Percentiles rank a stretch among this genome's conserved stretches.
Conservation (phyloP, 2,113 vertebrate species). For the Glaucomys volans region DNA sequence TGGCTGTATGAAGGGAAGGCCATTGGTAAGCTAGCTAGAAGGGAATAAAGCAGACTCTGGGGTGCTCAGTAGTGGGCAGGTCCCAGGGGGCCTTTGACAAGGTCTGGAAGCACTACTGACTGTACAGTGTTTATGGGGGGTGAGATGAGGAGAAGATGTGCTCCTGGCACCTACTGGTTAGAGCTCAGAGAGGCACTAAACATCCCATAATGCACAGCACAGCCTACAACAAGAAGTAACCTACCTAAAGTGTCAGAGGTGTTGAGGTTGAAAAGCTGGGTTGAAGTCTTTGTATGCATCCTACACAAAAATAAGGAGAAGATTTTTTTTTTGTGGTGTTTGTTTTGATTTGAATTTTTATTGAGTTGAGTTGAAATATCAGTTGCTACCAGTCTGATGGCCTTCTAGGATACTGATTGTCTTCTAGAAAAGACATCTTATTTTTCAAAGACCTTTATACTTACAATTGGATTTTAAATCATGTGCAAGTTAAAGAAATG, state of each 20-base stretch:
- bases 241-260: background rate
- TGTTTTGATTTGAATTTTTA: conserved; percentile 44
- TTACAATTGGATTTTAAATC: conserved; percentile 64
- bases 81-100: background rate
- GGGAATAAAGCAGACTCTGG: background rate
- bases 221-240: background rate
- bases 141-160: background rate
- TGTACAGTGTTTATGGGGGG: fast-evolving
- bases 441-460: conserved; percentile 68
- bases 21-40: background rate
- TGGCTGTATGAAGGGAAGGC: background rate
- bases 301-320: background rate
- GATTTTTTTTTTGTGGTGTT: background rate
- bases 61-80: background rate
- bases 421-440: conserved; percentile 63
- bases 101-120: background rate
- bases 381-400: background rate
- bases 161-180: too few relatives aligned
- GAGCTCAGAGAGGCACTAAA: too few relatives aligned
- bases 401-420: background rate
- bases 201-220: background rate
- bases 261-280: background rate
- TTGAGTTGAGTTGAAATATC: background rate
- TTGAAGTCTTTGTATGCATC: background rate
- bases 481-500: conserved; percentile 55